These are phyloP conservation scores for Ctenopoma kingsleyae DNA, from an alignment of 2,797 vertebrate genomes.

Conservation along the genomic window DNA sequence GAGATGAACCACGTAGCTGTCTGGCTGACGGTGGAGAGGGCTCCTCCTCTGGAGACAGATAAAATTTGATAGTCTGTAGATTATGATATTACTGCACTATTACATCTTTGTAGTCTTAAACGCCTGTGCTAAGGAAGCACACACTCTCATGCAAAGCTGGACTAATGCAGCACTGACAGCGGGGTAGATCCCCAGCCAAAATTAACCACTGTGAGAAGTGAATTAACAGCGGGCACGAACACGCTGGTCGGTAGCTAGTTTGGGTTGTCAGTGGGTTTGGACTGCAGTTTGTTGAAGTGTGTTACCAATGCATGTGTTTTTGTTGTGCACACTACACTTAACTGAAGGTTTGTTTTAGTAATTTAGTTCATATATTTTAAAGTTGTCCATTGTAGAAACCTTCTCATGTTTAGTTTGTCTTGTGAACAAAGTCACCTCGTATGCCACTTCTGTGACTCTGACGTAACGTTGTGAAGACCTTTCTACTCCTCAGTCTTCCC, in stretches of 20 bases:
- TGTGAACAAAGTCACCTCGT: neutral
- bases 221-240: conserved; percentile 58
- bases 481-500: conserved; percentile 14
- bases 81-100: conserved; percentile 50
- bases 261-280: conserved; percentile 69
- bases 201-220: conserved; percentile 41
- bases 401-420: neutral
- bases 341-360: neutral
- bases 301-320: conserved; percentile 49
- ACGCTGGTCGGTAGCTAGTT: conserved; percentile 57
- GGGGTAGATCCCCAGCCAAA: conserved; percentile 37
- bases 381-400: neutral
- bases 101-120: conserved; percentile 51
- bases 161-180: conserved; percentile 32
- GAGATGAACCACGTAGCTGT: conserved; percentile 11
- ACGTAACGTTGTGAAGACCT: conserved; percentile 14
- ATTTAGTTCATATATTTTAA: conserved; percentile 4
- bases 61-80: conserved; percentile 54
- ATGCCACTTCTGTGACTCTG: too few species aligned
- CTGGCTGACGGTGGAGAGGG: conserved; percentile 41
- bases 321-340: conserved; percentile 31
- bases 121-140: conserved; percentile 19
- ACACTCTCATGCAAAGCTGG: conserved; percentile 42
- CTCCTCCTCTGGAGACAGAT: conserved; percentile 44
- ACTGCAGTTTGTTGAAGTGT: conserved; percentile 41